Percentiles rank a stretch among this genome's conserved stretches.
Conservation (phyloP, 2,888 invertebrate genomes). For the Tribolium freemani region DNA sequence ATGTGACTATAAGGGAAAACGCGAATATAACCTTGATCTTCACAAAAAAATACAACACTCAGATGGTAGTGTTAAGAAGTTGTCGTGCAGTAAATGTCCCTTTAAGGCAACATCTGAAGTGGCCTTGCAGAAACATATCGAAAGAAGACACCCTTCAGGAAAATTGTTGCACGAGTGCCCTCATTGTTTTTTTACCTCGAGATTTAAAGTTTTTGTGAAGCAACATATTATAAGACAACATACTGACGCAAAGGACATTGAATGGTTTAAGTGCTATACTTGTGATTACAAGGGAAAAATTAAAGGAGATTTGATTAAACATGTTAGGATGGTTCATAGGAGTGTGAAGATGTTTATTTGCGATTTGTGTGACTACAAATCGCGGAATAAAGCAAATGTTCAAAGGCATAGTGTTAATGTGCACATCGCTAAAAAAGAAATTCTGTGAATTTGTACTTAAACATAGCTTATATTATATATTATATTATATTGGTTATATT, state of each 20-base stretch:
- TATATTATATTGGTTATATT: too few species aligned
- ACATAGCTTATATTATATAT: too few species aligned
- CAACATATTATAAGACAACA: neutral
- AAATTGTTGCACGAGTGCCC: neutral
- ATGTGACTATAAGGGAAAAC: neutral
- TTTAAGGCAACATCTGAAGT: neutral
- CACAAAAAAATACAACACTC: neutral
- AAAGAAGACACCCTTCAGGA: neutral
- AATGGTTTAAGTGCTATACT: neutral
- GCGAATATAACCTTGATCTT: neutral
- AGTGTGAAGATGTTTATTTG: too few species aligned
- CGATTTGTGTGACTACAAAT: too few species aligned
- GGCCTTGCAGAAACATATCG: neutral
- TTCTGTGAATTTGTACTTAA: too few species aligned
- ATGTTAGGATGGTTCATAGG: neutral
- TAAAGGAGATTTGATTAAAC: neutral
- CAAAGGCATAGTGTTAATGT: too few species aligned
- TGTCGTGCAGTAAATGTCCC: neutral
- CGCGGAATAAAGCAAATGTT: too few species aligned
- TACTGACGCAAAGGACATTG: neutral
- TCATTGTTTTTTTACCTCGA: neutral
- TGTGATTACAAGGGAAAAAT: neutral
- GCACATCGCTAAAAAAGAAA: too few species aligned
- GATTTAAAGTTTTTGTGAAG: neutral
- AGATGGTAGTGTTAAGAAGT: neutral